phyloP scores from a whole-genome alignment of 1,140 invertebrate species.

The Lordiphosa clarofinis region DNA sequence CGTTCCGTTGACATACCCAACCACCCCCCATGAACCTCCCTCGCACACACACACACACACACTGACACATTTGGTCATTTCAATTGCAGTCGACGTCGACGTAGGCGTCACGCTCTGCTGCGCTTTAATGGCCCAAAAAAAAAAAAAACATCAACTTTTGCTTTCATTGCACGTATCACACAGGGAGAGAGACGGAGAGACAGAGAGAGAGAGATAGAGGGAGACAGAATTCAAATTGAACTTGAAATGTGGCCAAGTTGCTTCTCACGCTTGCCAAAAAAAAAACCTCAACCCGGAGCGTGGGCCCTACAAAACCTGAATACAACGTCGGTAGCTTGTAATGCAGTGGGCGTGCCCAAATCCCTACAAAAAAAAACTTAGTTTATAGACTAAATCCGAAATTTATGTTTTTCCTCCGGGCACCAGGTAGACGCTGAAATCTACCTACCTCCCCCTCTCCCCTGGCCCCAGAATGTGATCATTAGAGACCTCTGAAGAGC shows the following conservation, averaged over 20 bases:
- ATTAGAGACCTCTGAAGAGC: too few species aligned
- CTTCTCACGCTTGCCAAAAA: constrained; percentile 55
- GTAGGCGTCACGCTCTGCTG: constrained; percentile 55
- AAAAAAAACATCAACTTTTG: constrained; percentile 50
- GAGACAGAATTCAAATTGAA: constrained; percentile 41
- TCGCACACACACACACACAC: neutral
- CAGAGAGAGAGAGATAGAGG: neutral
- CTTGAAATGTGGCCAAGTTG: constrained; percentile 45
- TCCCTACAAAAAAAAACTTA: constrained; percentile 8
- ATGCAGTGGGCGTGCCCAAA: constrained; percentile 15
- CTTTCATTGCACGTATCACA: constrained; percentile 64
- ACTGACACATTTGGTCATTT: constrained; percentile 52
- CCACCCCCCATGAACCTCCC: constrained; percentile 16
- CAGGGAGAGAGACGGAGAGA: constrained; percentile 1
- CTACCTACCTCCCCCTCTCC: too few species aligned
- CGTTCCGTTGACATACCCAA: constrained; percentile 60
- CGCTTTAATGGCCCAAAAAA: constrained; percentile 63
- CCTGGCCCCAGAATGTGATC: too few species aligned
- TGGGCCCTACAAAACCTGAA: constrained; percentile 9
- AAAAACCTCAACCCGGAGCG: neutral
- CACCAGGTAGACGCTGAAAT: too few species aligned
- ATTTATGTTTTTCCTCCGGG: neutral
- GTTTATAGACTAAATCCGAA: too few species aligned
- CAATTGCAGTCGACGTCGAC: constrained; percentile 52
- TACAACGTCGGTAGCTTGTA: constrained; percentile 8